Evolutionary conservation across 2,797 vertebrate species (phyloP).

Genomic region (Parotocinclus haroldoi): DNA sequence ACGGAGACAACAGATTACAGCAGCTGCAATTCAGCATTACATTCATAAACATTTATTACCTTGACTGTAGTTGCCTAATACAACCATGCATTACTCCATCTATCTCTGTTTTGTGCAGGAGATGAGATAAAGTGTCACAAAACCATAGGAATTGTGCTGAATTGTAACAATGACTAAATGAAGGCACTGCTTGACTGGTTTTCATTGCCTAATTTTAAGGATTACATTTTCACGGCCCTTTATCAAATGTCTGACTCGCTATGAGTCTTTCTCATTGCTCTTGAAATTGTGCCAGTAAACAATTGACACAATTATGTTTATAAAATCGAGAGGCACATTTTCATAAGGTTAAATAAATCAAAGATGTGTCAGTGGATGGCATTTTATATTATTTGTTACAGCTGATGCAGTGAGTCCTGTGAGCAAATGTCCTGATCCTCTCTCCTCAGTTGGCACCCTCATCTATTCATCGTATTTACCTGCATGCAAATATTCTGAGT

Average conservation of each 20-base stretch:
- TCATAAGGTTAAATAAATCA: constrained; percentile 49
- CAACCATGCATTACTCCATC: constrained; percentile 77
- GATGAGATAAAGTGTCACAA: constrained; percentile 64
- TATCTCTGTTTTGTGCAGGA: constrained; percentile 68
- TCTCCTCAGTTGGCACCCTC: constrained; percentile 39
- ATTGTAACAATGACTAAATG: constrained; percentile 74
- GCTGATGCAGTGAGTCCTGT: constrained; percentile 15
- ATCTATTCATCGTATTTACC: constrained; percentile 51
- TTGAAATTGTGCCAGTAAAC: constrained; percentile 45
- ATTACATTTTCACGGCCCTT: constrained; percentile 66
- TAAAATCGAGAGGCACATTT: constrained; percentile 52
- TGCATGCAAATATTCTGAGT: constrained; percentile 49
- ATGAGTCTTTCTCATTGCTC: constrained; percentile 46
- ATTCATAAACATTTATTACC: constrained; percentile 70
- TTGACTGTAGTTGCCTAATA: constrained; percentile 69
- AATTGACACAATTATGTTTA: constrained; percentile 60
- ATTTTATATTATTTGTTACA: background rate
- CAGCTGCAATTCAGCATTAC: constrained; percentile 70
- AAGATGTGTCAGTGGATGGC: constrained; percentile 42
- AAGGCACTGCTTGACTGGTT: constrained; percentile 70
- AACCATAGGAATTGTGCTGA: constrained; percentile 72
- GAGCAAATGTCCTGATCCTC: constrained; percentile 35
- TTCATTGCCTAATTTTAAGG: constrained; percentile 67
- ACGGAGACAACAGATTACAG: constrained; percentile 62
- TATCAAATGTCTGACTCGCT: constrained; percentile 60